Conservation (phyloP, 1,140 invertebrate genomes). For the Mylabris phalerata region DNA sequence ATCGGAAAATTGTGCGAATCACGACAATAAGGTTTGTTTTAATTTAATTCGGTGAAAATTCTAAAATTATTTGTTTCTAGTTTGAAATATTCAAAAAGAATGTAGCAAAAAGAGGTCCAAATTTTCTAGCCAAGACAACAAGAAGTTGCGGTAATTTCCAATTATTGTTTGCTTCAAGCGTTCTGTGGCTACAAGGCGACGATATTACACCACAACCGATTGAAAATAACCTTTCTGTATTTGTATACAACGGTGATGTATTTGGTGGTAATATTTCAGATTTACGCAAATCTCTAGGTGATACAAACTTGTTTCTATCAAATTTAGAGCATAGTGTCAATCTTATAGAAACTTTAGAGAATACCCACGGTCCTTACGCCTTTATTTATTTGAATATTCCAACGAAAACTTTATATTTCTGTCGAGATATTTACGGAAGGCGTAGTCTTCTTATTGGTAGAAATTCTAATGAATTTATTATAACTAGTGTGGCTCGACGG, state of each 20-base stretch:
- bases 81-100: constrained; percentile 39
- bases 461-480: constrained; percentile 41
- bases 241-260: constrained; percentile 80
- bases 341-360: constrained; percentile 44
- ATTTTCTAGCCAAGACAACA: constrained; percentile 35
- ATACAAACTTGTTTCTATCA: constrained; percentile 43
- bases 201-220: constrained; percentile 53
- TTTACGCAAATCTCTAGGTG: constrained; percentile 33
- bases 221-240: constrained; percentile 48
- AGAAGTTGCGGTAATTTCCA: constrained; percentile 49
- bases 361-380: constrained; percentile 75
- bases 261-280: constrained; percentile 48
- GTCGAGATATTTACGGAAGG: constrained; percentile 77
- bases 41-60: constrained; percentile 2
- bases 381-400: constrained; percentile 70
- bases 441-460: constrained; percentile 69
- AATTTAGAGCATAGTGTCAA: constrained; percentile 38
- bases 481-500: constrained; percentile 56
- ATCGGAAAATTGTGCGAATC: constrained; percentile 12
- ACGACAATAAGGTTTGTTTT: constrained; percentile 9
- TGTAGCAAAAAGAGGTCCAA: constrained; percentile 47
- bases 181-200: constrained; percentile 66
- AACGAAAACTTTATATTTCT: constrained; percentile 66
- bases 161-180: constrained; percentile 56
- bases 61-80: constrained; percentile 33